phyloP scores from a whole-genome alignment of 1,140 invertebrate species.

The Caerostris darwini region DNA sequence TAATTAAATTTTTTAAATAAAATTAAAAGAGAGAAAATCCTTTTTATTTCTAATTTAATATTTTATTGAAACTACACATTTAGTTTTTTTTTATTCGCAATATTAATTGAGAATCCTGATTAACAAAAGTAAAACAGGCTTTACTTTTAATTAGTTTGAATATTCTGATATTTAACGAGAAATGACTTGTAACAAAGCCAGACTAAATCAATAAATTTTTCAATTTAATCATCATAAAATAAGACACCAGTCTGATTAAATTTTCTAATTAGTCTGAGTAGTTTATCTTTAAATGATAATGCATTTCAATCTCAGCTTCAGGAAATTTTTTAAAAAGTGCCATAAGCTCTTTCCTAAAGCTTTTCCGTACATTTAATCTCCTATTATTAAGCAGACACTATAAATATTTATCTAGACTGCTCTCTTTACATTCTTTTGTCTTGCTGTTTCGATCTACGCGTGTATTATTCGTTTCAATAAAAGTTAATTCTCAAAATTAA shows the following conservation, averaged over 20 bases:
- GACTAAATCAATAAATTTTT: no score
- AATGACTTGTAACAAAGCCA: no score
- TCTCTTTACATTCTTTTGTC: neutral
- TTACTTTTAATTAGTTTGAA: no score
- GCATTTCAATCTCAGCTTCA: neutral
- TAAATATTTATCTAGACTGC: neutral
- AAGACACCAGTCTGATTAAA: neutral
- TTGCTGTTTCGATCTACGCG: neutral
- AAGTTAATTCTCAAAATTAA: neutral
- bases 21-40: no score
- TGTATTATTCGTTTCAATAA: neutral
- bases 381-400: neutral
- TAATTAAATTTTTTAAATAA: no score
- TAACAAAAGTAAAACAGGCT: no score
- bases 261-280: neutral
- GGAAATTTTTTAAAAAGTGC: neutral
- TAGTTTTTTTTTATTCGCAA: no score
- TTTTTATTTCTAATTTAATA: no score
- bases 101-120: no score
- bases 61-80: no score
- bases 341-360: neutral
- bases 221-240: no score
- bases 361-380: neutral
- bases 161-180: no score
- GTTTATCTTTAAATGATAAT: neutral